Base-by-base conservation (phyloP, 2,113 vertebrate species). In the Nothoprocta perdicaria region DNA sequence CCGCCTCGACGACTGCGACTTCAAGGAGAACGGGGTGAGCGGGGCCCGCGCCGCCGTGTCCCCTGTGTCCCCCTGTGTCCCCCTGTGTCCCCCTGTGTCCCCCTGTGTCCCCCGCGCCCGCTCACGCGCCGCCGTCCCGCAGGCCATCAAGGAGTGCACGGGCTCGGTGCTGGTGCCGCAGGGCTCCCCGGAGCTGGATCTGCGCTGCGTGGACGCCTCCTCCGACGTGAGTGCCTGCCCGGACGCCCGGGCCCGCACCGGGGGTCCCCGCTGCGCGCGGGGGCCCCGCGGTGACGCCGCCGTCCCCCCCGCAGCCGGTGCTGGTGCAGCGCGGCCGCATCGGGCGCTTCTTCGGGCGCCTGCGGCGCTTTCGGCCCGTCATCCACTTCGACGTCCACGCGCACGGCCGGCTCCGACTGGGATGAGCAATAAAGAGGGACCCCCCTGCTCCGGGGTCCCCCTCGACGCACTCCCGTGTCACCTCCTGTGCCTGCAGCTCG, bases 301-400 rank as follows among this genome's bases (percentile, higher is more conserved):
- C 24, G 1, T 63, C 35, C 50, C 62, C 5, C 57, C 31, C 1
- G 48, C 90, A 94, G 91, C 93, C 93, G 57, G 73, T 79, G 4
- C 88, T 93, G 11, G 1, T 94, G 10, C 85, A 89, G 68, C 85
- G 91, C 8, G 94, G 94, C 26, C 88, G 94, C 1, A 86, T 93
- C 7, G 91, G 94, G 12, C 88, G 94, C 1, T 93, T 93, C 78
- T 63, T 95, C 78, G 0, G 81, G 52, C 46, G 0, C 17, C 1
- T 93, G 7, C 78, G 94, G 8, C 74, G 0, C 1, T 6, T 89
- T 7, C 89, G 79, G 1, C 89, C 86, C 65, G 2, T 0, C 5
- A 0, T 93, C 65, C 53, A 2, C 6, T 9, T 40, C 66, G 0
- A 1, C 0, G 0, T n/a, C 2, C 26, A 0, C 1, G 1, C 29